A percentile compares a stretch with the other conserved stretches of the same genome.
phyloP scores from a whole-genome alignment of 2,797 vertebrate species.

The Epinephelus coioides region DNA sequence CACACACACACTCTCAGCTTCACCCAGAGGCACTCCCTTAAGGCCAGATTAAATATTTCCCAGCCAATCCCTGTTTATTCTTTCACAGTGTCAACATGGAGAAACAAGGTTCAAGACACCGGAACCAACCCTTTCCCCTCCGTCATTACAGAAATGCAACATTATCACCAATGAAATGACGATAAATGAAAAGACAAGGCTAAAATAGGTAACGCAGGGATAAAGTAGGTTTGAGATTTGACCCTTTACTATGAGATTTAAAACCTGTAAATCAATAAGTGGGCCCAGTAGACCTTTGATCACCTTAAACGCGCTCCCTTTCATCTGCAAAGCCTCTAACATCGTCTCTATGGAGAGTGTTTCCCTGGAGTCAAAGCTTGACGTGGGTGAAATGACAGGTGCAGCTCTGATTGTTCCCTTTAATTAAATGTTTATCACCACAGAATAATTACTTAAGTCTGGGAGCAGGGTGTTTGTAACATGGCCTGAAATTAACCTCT shows the following conservation, averaged over 20 bases:
- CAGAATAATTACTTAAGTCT: not conserved
- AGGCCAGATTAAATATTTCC: constrained; percentile 61
- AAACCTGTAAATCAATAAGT: constrained; percentile 70
- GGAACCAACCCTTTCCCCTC: not conserved
- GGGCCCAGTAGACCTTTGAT: constrained; percentile 61
- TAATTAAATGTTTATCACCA: not conserved
- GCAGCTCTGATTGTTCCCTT: not conserved
- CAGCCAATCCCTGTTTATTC: constrained; percentile 61
- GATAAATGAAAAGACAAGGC: not conserved
- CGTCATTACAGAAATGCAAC: not conserved
- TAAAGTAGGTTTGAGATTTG: not conserved
- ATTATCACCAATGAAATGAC: constrained; percentile 3
- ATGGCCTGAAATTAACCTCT: not conserved
- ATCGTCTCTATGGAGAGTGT: not conserved
- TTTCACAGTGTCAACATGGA: not conserved
- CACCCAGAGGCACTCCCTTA: constrained; percentile 54
- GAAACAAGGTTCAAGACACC: constrained; percentile 27
- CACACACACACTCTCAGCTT: constrained; percentile 4
- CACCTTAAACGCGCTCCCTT: constrained; percentile 25
- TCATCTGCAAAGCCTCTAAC: constrained; percentile 12
- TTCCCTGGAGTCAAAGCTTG: constrained; percentile 7
- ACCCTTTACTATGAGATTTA: constrained; percentile 12
- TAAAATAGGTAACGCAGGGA: not conserved
- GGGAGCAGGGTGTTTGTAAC: constrained; percentile 1
- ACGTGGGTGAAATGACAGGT: not conserved